These are phyloP conservation scores for Germaria angustata DNA, from an alignment of 2,888 invertebrate species.

Conservation along the genomic window DNA sequence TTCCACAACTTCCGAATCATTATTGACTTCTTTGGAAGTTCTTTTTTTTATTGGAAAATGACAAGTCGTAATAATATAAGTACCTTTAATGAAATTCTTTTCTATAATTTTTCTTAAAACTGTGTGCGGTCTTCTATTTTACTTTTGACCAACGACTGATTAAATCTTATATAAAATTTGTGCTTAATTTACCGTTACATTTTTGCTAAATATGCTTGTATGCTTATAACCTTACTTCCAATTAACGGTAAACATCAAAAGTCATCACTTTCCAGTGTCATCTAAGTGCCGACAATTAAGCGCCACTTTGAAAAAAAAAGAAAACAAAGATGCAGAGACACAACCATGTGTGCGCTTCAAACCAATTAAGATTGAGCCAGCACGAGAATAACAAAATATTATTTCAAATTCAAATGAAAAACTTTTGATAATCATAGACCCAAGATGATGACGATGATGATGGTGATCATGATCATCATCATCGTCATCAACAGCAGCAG, in stretches of 20 bases:
- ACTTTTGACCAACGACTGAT: background rate
- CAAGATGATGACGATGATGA: background rate
- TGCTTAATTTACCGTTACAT: conserved; percentile 42
- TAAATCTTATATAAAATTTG: background rate
- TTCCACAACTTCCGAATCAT: too few species aligned
- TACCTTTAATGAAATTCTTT: too few species aligned
- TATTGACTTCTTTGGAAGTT: too few species aligned
- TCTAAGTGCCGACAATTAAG: conserved; percentile 67
- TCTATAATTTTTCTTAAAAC: too few species aligned
- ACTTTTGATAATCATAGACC: conserved; percentile 55
- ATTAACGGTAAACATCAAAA: conserved; percentile 57
- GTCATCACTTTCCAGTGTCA: conserved; percentile 56
- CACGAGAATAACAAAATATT: conserved; percentile 2
- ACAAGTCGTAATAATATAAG: too few species aligned
- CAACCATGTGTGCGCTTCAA: background rate
- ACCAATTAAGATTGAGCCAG: conserved; percentile 51
- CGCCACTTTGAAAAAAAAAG: conserved; percentile 50
- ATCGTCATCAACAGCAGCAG: conserved; percentile 15
- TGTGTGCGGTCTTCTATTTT: background rate
- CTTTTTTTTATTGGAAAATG: too few species aligned
- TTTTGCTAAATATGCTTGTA: background rate
- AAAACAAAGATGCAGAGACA: background rate
- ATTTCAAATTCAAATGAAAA: conserved; percentile 57
- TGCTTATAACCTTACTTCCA: conserved; percentile 12
- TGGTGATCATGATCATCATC: background rate